Conservation (phyloP, 2,113 vertebrate species). For the Panthera uncia region DNA sequence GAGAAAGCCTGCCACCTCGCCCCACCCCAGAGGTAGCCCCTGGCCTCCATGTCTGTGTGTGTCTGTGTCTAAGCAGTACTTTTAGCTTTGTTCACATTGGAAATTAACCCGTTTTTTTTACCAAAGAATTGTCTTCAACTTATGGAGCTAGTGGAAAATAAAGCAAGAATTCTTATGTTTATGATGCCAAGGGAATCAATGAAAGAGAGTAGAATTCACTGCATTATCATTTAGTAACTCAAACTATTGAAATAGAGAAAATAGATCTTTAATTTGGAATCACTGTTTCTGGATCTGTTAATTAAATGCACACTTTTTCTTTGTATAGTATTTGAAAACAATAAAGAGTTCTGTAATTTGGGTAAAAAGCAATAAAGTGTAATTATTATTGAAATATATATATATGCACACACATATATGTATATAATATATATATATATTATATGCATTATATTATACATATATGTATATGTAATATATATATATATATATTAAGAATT, state of each 20-base stretch:
- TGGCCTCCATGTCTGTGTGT: rapidly evolving
- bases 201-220: neutral
- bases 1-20: rapidly evolving
- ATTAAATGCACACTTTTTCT: slow-evolving; percentile 47
- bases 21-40: rapidly evolving
- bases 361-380: neutral
- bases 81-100: neutral
- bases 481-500: no score
- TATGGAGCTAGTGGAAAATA: neutral
- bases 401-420: no score
- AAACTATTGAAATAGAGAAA: neutral
- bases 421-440: no score
- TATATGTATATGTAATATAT: no score
- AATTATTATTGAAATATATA: no score
- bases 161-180: neutral
- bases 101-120: neutral
- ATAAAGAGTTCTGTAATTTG: slow-evolving; percentile 72
- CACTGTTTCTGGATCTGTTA: slow-evolving; percentile 59
- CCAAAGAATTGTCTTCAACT: neutral
- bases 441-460: no score
- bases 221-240: slow-evolving; percentile 3
- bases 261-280: slow-evolving; percentile 46
- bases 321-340: slow-evolving; percentile 64
- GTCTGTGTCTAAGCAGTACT: neutral
- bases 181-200: neutral